A percentile compares a stretch with the other conserved stretches of the same genome.
Conservation (phyloP, 1,140 invertebrate genomes). For the Bombus turneri region DNA sequence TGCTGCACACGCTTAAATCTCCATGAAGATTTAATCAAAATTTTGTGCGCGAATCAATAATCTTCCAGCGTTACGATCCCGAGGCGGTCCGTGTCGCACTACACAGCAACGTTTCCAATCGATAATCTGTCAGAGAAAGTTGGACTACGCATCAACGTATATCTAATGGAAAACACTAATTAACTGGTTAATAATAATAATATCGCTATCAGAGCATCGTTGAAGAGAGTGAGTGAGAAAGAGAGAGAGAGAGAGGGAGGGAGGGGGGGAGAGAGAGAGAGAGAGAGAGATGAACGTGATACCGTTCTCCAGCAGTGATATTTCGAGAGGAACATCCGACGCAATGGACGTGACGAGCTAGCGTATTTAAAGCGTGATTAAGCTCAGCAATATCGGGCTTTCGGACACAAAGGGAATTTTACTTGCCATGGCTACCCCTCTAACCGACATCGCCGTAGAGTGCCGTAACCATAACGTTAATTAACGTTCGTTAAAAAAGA, state of each 20-base stretch:
- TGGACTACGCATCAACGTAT: background rate
- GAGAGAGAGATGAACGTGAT: conserved; percentile 38
- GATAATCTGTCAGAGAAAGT: background rate
- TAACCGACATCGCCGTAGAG: conserved; percentile 33
- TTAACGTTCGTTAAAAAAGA: conserved; percentile 55
- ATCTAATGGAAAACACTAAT: conserved; percentile 62
- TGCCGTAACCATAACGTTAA: conserved; percentile 61
- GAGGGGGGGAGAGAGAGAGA: conserved; percentile 47
- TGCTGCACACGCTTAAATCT: no score
- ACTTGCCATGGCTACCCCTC: conserved; percentile 36
- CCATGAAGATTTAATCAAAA: no score
- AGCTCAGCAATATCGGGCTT: conserved; percentile 64
- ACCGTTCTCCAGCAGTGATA: background rate
- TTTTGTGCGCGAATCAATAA: no score
- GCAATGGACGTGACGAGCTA: conserved; percentile 30
- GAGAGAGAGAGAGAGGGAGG: conserved; percentile 43
- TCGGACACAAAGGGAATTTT: conserved; percentile 67
- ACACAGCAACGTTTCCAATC: background rate
- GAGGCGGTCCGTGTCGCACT: no score
- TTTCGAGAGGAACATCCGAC: conserved; percentile 19
- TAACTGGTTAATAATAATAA: conserved; percentile 65
- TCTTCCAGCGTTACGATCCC: no score
- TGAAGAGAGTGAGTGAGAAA: conserved; percentile 24
- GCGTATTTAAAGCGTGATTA: conserved; percentile 68
- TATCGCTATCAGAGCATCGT: conserved; percentile 20